Base-by-base conservation (phyloP, 2,113 vertebrate genomes). In the Corynorhinus townsendii region DNA sequence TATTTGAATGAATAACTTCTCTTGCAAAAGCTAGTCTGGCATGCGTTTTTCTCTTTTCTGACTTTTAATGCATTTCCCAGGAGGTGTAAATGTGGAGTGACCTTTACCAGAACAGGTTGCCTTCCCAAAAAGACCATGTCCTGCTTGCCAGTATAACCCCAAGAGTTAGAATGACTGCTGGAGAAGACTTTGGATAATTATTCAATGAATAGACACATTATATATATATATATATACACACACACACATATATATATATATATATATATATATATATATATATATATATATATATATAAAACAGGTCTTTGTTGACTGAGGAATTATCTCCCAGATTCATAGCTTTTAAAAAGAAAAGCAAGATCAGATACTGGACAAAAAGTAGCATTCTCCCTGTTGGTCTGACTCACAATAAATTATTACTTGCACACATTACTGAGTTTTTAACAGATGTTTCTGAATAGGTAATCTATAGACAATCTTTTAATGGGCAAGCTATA, bases 311-410 rank as follows among this genome's bases (percentile, higher is more conserved):
- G 9, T 91, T 82, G 22, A 83, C 33, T 89, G 7, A 89, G 91
- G 19, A 97, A 66, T 92, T 79, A 87, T 33, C 38, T 91, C 26
- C n/a, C 33, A 85, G 86, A 89, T 86, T 76, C 49, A 87, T 4
- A 86, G 33, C 30, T 90, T 96, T 89, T 77, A 87, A 86, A 91
- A 96, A 76, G 64, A 19, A 95, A 97, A 72, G n/a, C 33, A 86
- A 93, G 38, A 84, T 64, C 20, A 83, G 73, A 95, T 45, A 83
- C 3, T 80, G 11, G 38, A 83, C 3, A 86, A 93, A 94, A 79
- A 59, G 24, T 19, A 43, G 38, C n/a, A 83, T 68, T 85, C 26
- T 92, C 17, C 1, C 1, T 68, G 82, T 69, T 1, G 71, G 33
- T 38, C 56, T 52, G 30, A 64, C 62, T 52, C 11, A 49, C 56